phyloP scores from a whole-genome alignment of 2,888 invertebrate genomes.

The Rhamphomyia laevipes region DNA sequence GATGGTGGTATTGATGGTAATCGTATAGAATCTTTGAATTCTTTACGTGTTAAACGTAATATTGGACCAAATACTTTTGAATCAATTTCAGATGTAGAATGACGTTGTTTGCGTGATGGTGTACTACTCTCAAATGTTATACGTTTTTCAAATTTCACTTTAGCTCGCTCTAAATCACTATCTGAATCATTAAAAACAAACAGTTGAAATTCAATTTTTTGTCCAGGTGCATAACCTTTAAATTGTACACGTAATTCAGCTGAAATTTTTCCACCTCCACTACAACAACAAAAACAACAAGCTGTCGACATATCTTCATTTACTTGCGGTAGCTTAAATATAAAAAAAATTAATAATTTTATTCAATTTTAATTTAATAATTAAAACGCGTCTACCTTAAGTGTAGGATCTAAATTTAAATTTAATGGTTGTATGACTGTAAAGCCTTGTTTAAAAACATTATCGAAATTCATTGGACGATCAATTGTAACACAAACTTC shows the following conservation, averaged over 20 bases:
- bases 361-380: too few species aligned
- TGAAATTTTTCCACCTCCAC: constrained; percentile 55
- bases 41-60: constrained; percentile 42
- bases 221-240: constrained; percentile 63
- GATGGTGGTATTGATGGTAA: constrained; percentile 61
- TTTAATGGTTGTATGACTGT: constrained; percentile 67
- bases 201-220: constrained; percentile 53
- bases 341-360: background rate
- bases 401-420: constrained; percentile 58
- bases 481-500: constrained; percentile 65
- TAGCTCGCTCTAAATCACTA: constrained; percentile 34
- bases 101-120: background rate
- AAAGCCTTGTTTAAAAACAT: background rate
- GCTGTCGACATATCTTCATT: constrained; percentile 47
- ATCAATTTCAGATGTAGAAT: constrained; percentile 19
- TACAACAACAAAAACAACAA: constrained; percentile 49
- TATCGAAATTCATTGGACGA: constrained; percentile 70
- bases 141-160: background rate
- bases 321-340: background rate
- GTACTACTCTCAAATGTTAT: background rate
- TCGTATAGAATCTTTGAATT: constrained; percentile 45
- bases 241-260: constrained; percentile 53
- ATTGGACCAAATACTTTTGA: constrained; percentile 41
- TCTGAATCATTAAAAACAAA: constrained; percentile 64
- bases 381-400: constrained; percentile 39